A percentile compares a stretch with the other conserved stretches of the same genome.
Conservation (phyloP, 2,113 vertebrate species). For the Nothobranchius furzeri region DNA sequence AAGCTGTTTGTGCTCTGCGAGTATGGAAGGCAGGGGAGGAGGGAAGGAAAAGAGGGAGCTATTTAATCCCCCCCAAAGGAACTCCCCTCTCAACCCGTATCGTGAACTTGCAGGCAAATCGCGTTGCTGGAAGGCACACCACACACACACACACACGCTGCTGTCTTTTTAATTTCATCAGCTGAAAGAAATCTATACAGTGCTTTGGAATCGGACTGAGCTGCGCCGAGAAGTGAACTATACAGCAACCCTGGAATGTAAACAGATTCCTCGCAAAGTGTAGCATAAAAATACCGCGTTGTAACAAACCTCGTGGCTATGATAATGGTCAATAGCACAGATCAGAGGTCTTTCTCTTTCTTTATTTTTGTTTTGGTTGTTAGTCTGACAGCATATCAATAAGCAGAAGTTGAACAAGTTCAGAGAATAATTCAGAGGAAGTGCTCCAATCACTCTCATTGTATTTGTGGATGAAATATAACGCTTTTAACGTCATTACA, state of each 20-base stretch:
- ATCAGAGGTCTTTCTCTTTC: slow-evolving; percentile 75
- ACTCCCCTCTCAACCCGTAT: slow-evolving; percentile 84
- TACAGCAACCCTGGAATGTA: slow-evolving; percentile 74
- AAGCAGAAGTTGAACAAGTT: slow-evolving; percentile 70
- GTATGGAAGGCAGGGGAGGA: slow-evolving; percentile 71
- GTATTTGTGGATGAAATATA: slow-evolving; percentile 48
- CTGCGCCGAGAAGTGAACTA: slow-evolving; percentile 72
- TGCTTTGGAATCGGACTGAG: slow-evolving; percentile 71
- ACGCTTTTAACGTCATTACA: slow-evolving; percentile 41
- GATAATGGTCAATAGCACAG: slow-evolving; percentile 78
- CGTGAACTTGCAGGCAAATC: slow-evolving; percentile 83
- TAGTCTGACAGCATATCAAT: slow-evolving; percentile 73
- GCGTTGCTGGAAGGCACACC: slow-evolving; percentile 78
- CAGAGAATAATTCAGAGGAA: slow-evolving; percentile 56
- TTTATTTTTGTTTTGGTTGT: slow-evolving; percentile 60
- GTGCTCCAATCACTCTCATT: slow-evolving; percentile 44
- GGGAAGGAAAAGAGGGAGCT: slow-evolving; percentile 76
- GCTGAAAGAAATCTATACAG: slow-evolving; percentile 83
- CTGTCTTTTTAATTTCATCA: slow-evolving; percentile 86
- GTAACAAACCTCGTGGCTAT: slow-evolving; percentile 72
- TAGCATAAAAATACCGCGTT: slow-evolving; percentile 71
- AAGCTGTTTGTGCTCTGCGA: slow-evolving; percentile 80
- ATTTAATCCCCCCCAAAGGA: slow-evolving; percentile 85
- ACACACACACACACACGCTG: slow-evolving; percentile 72
- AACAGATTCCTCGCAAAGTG: slow-evolving; percentile 74